A percentile compares a stretch with the other conserved stretches of the same genome.
These are phyloP conservation scores for Larimichthys crocea DNA, from an alignment of 2,113 vertebrate species.

Conservation along the genomic window DNA sequence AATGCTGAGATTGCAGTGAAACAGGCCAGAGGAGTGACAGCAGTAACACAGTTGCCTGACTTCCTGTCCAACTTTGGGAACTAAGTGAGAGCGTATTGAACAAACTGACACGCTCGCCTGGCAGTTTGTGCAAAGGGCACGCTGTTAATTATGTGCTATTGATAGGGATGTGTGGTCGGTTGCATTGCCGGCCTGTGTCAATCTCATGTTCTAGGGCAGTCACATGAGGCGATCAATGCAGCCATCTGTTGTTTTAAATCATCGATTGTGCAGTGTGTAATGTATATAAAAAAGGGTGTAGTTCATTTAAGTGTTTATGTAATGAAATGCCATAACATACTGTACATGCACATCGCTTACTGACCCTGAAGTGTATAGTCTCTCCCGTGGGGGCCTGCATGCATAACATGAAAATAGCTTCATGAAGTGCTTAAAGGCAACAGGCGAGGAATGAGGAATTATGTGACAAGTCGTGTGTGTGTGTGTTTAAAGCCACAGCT, in stretches of 20 bases:
- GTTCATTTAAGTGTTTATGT: conserved; percentile 55
- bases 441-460: conserved; percentile 16
- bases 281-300: not conserved
- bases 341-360: conserved; percentile 49
- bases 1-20: conserved; percentile 68
- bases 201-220: conserved; percentile 54
- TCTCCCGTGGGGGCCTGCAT: conserved; percentile 46
- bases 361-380: conserved; percentile 62
- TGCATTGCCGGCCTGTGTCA: conserved; percentile 36
- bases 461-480: not conserved
- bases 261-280: conserved; percentile 31
- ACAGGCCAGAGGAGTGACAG: conserved; percentile 21
- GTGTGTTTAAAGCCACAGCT: conserved; percentile 2
- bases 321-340: conserved; percentile 54
- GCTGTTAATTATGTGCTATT: conserved; percentile 63
- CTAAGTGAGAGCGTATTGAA: conserved; percentile 73
- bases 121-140: conserved; percentile 48
- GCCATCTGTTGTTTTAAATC: conserved; percentile 34
- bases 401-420: conserved; percentile 62
- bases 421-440: conserved; percentile 53
- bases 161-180: conserved; percentile 58
- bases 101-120: conserved; percentile 47
- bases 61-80: conserved; percentile 69
- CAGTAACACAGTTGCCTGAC: conserved; percentile 47
- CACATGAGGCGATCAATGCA: conserved; percentile 46